These are phyloP conservation scores for Aleiodes leptofemur DNA, from an alignment of 2,888 invertebrate species.

Conservation along the genomic window DNA sequence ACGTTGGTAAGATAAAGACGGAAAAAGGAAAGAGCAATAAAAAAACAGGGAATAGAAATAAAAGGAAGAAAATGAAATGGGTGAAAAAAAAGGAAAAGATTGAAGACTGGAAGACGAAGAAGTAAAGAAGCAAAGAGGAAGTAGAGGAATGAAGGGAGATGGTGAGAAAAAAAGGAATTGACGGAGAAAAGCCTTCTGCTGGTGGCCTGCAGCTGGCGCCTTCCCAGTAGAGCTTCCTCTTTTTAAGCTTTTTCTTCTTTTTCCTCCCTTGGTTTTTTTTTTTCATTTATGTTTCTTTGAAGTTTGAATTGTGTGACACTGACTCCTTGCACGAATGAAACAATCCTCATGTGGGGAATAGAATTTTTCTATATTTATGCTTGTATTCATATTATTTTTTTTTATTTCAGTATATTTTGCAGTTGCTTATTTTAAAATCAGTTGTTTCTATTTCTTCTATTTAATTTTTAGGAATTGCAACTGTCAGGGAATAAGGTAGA, in stretches of 20 bases:
- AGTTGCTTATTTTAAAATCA: neutral
- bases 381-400: constrained; percentile 2
- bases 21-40: constrained; percentile 20
- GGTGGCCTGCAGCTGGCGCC: constrained; percentile 39
- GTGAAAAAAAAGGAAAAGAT: constrained; percentile 9
- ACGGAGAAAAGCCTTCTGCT: constrained; percentile 19
- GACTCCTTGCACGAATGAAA: neutral
- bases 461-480: too few species aligned
- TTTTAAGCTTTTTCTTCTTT: neutral
- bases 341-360: neutral
- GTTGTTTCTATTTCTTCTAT: too few species aligned
- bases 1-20: neutral
- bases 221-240: constrained; percentile 27
- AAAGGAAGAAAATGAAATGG: constrained; percentile 22
- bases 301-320: constrained; percentile 22
- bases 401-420: neutral
- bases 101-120: constrained; percentile 16
- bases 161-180: constrained; percentile 21
- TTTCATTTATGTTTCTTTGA: constrained; percentile 22
- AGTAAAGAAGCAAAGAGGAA: neutral
- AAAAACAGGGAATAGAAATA: constrained; percentile 8
- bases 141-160: neutral
- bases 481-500: too few species aligned
- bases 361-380: neutral
- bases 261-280: constrained; percentile 1